Base-by-base conservation (phyloP, 1,140 invertebrate genomes). In the Mizuhopecten yessoensis region DNA sequence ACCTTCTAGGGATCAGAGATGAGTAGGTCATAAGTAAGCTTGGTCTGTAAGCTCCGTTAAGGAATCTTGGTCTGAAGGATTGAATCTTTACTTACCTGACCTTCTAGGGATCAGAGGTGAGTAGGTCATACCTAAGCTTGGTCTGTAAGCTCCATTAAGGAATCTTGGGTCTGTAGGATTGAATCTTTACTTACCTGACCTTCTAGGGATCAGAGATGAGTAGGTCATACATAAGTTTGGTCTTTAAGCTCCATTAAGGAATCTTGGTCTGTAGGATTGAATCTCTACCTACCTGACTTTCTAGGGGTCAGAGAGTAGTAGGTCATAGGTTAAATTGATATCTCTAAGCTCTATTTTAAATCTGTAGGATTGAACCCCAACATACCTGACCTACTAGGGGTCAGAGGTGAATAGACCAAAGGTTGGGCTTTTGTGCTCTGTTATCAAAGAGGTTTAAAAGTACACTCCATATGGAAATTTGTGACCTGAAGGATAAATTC, bases 31-130 rank as follows among this genome's bases (percentile, higher is more conserved):
- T 39, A 39, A 39, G 36, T 39, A n/a, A n/a, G n/a, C n/a, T n/a
- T n/a, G n/a, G n/a, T n/a, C n/a, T n/a, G n/a, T 86, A 34, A 34
- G 29, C 10, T 88, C 36, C 36, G 13, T 39, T 39, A 39, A n/a
- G n/a, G n/a, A n/a, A n/a, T n/a, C n/a, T n/a, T n/a, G 94, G 29
- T 95, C 95, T 0, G 91, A 95, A 23, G 96, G 96, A 33, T 93
- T 95, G 86, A 95, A 96, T 86, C 96, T 95, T 13, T 95, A 96
- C 89, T 94, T 96, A 86, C 95, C 95, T 20, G 87, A 95, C 33
- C 90, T 96, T 10, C 92, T 96, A 20, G 95, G 95, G 33, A 93
- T 94, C 33, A 94, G 92, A 94, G 91, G 95, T 96, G 89, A 93
- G 94, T 90, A 34, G 75, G 33, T 75, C n/a, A 75, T 29, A 75